A percentile compares a stretch with the other conserved stretches of the same genome.
phyloP scores from a whole-genome alignment of 2,113 vertebrate species.

The Apodemus sylvaticus region DNA sequence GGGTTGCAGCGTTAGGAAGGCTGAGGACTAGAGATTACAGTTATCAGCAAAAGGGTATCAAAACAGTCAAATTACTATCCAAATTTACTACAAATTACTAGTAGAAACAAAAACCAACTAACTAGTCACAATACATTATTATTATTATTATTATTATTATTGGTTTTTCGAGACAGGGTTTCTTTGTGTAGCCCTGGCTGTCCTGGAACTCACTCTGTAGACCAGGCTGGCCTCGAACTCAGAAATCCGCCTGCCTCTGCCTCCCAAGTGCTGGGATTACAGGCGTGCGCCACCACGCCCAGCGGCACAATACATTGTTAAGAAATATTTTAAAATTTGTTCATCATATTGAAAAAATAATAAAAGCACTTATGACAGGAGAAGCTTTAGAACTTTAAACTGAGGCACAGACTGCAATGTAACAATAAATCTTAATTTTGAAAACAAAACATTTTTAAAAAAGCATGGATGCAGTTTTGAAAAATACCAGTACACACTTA shows the following conservation, averaged over 20 bases:
- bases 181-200: no score
- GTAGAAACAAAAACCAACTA: background rate
- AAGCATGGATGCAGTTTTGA: background rate
- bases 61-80: background rate
- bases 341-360: background rate
- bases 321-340: background rate
- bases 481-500: slow-evolving; percentile 26
- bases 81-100: no score
- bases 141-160: no score
- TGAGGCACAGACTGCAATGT: background rate
- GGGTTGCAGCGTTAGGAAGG: background rate
- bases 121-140: background rate
- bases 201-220: no score
- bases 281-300: no score
- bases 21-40: background rate
- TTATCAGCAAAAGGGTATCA: slow-evolving; percentile 15
- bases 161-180: no score
- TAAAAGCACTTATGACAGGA: background rate
- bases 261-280: no score
- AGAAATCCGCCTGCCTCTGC: no score
- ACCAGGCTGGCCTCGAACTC: no score
- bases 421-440: slow-evolving; percentile 25
- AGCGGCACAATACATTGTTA: no score
- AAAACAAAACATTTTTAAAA: slow-evolving; percentile 32
- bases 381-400: background rate